phyloP scores from a whole-genome alignment of 2,888 invertebrate species.

The Pycnomerus fuliginosus region DNA sequence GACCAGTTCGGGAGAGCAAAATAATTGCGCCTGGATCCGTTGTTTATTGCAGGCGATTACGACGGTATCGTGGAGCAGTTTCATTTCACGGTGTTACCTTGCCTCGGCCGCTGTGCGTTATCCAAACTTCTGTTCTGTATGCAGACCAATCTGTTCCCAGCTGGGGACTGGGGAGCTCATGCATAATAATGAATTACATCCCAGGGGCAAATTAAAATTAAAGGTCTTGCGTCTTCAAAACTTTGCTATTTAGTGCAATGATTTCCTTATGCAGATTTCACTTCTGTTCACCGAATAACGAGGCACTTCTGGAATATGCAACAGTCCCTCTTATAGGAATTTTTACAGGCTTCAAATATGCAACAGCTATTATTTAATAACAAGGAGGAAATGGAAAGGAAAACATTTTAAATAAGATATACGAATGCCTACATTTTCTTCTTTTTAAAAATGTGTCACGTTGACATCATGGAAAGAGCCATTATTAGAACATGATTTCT shows the following conservation, averaged over 20 bases:
- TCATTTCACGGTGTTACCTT: slow-evolving; percentile 45
- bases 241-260: slow-evolving; percentile 55
- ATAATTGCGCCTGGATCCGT: slow-evolving; percentile 28
- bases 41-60: slow-evolving; percentile 31
- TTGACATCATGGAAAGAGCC: too few relatives aligned
- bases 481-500: too few relatives aligned
- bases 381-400: too few relatives aligned
- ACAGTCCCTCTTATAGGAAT: too few relatives aligned
- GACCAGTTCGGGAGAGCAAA: slow-evolving; percentile 16
- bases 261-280: slow-evolving; percentile 53
- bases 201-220: slow-evolving; percentile 56
- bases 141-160: slow-evolving; percentile 51
- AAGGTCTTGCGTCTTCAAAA: slow-evolving; percentile 54
- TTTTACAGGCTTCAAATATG: too few relatives aligned
- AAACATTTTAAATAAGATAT: too few relatives aligned
- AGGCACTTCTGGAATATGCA: too few relatives aligned
- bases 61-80: slow-evolving; percentile 24
- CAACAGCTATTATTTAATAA: too few relatives aligned
- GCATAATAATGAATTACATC: slow-evolving; percentile 57
- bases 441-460: too few relatives aligned
- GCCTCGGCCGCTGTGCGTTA: slow-evolving; percentile 40
- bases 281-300: too few relatives aligned
- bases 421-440: too few relatives aligned
- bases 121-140: slow-evolving; percentile 52
- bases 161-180: slow-evolving; percentile 51